Percentiles rank a stretch among this genome's conserved stretches.
phyloP scores from a whole-genome alignment of 2,113 vertebrate species.

The Tricholaema leucomelas region DNA sequence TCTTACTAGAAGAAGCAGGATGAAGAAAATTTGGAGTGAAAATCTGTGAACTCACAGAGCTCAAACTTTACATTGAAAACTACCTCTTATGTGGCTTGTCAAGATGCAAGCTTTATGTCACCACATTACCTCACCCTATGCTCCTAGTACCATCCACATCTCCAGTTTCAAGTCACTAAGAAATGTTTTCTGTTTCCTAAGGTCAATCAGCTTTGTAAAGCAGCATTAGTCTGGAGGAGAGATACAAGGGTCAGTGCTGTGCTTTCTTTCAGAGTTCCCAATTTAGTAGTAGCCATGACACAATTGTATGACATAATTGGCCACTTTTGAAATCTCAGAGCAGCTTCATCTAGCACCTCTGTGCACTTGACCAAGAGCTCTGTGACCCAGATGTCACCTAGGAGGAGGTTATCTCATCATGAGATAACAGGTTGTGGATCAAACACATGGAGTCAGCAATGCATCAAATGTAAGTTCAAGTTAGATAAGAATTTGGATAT shows the following conservation, averaged over 20 bases:
- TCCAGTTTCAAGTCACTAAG: not conserved
- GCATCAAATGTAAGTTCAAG: not conserved
- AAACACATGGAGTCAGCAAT: not conserved
- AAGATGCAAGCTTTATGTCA: not conserved
- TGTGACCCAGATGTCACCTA: not conserved
- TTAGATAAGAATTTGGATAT: not conserved
- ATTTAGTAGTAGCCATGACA: not conserved
- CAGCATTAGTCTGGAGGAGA: not conserved
- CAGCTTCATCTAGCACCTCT: not conserved
- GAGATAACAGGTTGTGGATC: not conserved
- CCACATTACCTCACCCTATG: not conserved
- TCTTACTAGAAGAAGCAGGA: not conserved
- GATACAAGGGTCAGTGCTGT: rapidly evolving
- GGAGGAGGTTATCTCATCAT: not conserved
- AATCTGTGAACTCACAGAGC: not conserved
- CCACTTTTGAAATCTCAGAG: not conserved
- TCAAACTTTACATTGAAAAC: not conserved
- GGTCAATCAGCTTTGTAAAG: not conserved
- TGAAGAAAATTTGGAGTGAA: not conserved
- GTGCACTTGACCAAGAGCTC: rapidly evolving
- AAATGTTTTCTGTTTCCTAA: not conserved
- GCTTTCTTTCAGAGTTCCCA: not conserved
- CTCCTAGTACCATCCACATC: not conserved
- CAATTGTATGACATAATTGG: not conserved
- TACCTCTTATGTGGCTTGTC: not conserved